A percentile compares a stretch with the other conserved stretches of the same genome.
phyloP scores from a whole-genome alignment of 2,797 vertebrate species.

The Serranus cabrilla region DNA sequence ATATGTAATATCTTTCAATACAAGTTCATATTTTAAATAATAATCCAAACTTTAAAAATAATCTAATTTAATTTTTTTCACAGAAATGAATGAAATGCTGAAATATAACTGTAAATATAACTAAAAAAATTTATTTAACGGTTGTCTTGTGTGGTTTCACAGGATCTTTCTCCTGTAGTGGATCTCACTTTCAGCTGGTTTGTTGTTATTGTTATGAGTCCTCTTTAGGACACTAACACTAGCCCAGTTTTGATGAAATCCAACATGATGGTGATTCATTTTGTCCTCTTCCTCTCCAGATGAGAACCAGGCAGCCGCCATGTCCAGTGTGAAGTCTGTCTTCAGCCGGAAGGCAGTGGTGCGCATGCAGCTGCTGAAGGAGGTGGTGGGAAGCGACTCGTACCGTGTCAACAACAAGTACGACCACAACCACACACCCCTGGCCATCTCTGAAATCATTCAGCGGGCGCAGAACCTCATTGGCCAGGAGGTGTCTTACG shows the following conservation, averaged over 20 bases:
- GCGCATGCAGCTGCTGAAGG: slow-evolving; percentile 94
- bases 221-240: not conserved
- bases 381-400: slow-evolving; percentile 89
- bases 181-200: too few relatives aligned
- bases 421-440: slow-evolving; percentile 86
- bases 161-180: too few relatives aligned
- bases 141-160: too few relatives aligned
- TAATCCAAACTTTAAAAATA: too few relatives aligned
- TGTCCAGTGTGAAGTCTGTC: slow-evolving; percentile 90
- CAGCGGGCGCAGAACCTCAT: slow-evolving; percentile 86
- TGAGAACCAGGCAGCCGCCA: slow-evolving; percentile 83
- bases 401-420: slow-evolving; percentile 96
- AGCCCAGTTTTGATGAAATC: not conserved
- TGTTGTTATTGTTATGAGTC: too few relatives aligned
- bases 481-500: slow-evolving; percentile 91
- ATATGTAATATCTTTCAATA: too few relatives aligned
- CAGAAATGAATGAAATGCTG: too few relatives aligned
- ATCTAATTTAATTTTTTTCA: too few relatives aligned
- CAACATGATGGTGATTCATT: not conserved
- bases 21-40: too few relatives aligned
- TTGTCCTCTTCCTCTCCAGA: slow-evolving; percentile 74
- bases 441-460: slow-evolving; percentile 90
- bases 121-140: too few relatives aligned
- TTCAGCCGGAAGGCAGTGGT: slow-evolving; percentile 93
- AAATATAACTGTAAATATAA: too few relatives aligned